Evolutionary conservation across 2,797 vertebrate species (phyloP).

Genomic region (Schizopygopsis pylzovi): DNA sequence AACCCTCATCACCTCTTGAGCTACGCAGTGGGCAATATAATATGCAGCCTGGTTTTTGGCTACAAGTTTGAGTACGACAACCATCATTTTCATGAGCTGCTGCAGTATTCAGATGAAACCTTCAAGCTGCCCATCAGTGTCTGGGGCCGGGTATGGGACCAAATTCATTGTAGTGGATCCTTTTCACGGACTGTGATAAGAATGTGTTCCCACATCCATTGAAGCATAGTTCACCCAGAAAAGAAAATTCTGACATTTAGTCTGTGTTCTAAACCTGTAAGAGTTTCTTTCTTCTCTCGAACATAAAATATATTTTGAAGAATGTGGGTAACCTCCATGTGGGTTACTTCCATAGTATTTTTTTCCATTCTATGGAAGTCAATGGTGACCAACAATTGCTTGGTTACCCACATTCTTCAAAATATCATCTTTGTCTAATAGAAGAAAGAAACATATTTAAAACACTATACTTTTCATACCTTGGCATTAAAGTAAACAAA

Average conservation of each 20-base stretch:
- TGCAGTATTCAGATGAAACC: constrained; percentile 62
- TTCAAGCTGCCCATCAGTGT: constrained; percentile 66
- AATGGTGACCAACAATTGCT: neutral
- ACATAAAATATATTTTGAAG: neutral
- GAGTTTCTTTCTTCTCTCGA: neutral
- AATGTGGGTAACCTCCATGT: neutral
- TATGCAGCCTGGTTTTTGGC: constrained; percentile 79
- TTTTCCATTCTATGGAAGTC: neutral
- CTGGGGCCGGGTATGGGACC: constrained; percentile 71
- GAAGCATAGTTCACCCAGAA: neutral
- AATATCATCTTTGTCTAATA: neutral
- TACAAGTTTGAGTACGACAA: constrained; percentile 76
- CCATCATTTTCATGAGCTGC: constrained; percentile 68
- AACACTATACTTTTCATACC: neutral
- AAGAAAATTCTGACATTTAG: too few species aligned
- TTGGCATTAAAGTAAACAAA: neutral
- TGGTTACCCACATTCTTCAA: neutral
- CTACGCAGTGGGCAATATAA: constrained; percentile 76
- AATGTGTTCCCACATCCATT: neutral
- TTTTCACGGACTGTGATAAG: neutral
- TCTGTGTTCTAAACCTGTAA: neutral
- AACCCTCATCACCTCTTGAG: constrained; percentile 72
- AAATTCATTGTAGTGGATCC: neutral
- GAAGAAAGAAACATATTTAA: neutral
- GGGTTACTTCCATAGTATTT: too few species aligned